Percentiles rank a stretch among this genome's conserved stretches.
phyloP scores from a whole-genome alignment of 2,113 vertebrate genomes.

The Telmatochromis sp. region DNA sequence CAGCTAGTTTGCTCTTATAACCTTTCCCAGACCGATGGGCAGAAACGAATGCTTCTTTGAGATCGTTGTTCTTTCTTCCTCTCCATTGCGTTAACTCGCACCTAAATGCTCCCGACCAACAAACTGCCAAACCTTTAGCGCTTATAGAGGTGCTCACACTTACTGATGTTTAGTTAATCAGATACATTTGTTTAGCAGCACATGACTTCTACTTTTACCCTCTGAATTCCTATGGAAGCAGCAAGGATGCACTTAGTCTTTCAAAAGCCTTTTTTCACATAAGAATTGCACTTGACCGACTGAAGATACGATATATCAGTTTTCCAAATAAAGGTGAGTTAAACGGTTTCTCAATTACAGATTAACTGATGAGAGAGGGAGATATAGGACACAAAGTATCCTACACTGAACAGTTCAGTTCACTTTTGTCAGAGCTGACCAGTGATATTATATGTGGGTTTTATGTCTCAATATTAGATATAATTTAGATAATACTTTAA shows the following conservation, averaged over 20 bases:
- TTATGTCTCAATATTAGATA: neutral
- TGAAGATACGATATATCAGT: neutral
- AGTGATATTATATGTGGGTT: neutral
- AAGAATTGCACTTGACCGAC: neutral
- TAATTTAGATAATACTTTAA: neutral
- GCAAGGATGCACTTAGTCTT: neutral
- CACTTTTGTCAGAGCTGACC: neutral
- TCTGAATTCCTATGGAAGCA: neutral
- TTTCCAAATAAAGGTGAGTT: neutral
- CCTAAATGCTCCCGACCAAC: neutral
- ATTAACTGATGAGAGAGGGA: neutral
- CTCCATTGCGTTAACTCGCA: neutral
- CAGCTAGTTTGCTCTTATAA: neutral
- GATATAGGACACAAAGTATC: neutral
- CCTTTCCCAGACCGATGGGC: neutral
- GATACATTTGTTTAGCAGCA: neutral
- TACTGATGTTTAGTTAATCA: neutral
- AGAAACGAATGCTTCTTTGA: neutral
- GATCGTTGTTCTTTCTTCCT: neutral
- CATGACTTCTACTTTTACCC: neutral
- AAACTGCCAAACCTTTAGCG: neutral
- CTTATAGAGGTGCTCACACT: neutral
- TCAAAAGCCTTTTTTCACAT: neutral
- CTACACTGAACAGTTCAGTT: neutral
- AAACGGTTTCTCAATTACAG: neutral